These are phyloP conservation scores for Forbesichthys agassizii DNA, from an alignment of 2,113 vertebrate species.

Conservation along the genomic window DNA sequence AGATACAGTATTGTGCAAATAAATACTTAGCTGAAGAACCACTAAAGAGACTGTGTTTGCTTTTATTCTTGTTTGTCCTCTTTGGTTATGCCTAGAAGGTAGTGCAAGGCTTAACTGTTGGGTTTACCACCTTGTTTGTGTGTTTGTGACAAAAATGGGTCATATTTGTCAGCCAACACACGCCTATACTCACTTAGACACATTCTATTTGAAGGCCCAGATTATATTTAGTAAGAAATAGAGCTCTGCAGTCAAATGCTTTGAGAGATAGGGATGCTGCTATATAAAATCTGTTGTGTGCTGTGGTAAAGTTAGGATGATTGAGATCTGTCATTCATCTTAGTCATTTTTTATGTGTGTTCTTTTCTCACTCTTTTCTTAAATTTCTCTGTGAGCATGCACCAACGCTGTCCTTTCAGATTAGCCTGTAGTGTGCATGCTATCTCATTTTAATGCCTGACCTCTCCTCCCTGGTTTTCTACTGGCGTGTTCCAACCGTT, in stretches of 20 bases:
- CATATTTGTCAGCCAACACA: neutral
- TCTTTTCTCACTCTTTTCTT: slow-evolving; percentile 6
- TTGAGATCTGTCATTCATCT: neutral
- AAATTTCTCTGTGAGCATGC: neutral
- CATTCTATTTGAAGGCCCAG: neutral
- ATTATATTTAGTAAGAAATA: slow-evolving; percentile 18
- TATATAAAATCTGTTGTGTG: slow-evolving; percentile 63
- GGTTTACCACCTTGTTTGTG: neutral
- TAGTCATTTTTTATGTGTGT: slow-evolving; percentile 15
- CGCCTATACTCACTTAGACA: too few species aligned
- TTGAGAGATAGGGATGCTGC: slow-evolving; percentile 1
- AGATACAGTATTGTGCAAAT: slow-evolving; percentile 30
- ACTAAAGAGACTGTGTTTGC: slow-evolving; percentile 36
- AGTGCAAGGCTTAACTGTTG: neutral
- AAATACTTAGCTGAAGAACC: slow-evolving; percentile 23
- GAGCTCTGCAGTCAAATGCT: slow-evolving; percentile 27
- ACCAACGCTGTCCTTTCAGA: slow-evolving; percentile 9
- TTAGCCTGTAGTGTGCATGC: slow-evolving; percentile 17
- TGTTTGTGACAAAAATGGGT: neutral
- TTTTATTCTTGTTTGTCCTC: slow-evolving; percentile 61
- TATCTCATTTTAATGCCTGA: slow-evolving; percentile 59
- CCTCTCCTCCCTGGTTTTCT: slow-evolving; percentile 58
- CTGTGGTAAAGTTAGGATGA: slow-evolving; percentile 39
- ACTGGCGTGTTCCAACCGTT: slow-evolving; percentile 77
- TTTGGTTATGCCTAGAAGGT: slow-evolving; percentile 23